These are phyloP conservation scores for Echeneis naucrates DNA, from an alignment of 2,797 vertebrate species.

Conservation along the genomic window DNA sequence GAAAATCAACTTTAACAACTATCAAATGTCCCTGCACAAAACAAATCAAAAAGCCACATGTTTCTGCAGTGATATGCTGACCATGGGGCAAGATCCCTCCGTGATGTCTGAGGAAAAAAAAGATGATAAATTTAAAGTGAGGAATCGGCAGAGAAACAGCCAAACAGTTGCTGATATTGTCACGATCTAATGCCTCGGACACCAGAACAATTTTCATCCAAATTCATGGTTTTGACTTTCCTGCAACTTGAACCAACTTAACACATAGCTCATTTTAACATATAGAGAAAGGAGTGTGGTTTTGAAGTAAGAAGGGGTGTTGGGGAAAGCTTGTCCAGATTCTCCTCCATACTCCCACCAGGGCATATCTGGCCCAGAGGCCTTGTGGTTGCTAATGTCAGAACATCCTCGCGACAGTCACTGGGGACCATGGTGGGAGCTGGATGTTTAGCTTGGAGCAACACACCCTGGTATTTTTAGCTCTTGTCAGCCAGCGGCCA, in stretches of 20 bases:
- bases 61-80: not conserved
- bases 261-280: not conserved
- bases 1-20: no score
- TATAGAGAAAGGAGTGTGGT: not conserved
- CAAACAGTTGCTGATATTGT: not conserved
- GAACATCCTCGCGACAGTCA: conserved; percentile 38
- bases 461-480: conserved; percentile 72
- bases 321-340: conserved; percentile 8
- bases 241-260: conserved; percentile 1
- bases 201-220: not conserved
- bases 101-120: not conserved
- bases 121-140: not conserved
- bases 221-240: not conserved
- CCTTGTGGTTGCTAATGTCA: conserved; percentile 52
- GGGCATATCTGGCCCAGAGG: conserved; percentile 44
- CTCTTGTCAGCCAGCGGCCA: conserved; percentile 53
- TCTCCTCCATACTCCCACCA: conserved; percentile 19
- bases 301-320: not conserved
- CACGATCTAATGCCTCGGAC: not conserved
- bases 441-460: conserved; percentile 59
- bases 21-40: no score
- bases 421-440: conserved; percentile 52
- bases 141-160: not conserved
- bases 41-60: not conserved
- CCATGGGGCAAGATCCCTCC: not conserved